Base-by-base conservation (phyloP, 1,140 invertebrate genomes). In the Meteorus sp. region DNA sequence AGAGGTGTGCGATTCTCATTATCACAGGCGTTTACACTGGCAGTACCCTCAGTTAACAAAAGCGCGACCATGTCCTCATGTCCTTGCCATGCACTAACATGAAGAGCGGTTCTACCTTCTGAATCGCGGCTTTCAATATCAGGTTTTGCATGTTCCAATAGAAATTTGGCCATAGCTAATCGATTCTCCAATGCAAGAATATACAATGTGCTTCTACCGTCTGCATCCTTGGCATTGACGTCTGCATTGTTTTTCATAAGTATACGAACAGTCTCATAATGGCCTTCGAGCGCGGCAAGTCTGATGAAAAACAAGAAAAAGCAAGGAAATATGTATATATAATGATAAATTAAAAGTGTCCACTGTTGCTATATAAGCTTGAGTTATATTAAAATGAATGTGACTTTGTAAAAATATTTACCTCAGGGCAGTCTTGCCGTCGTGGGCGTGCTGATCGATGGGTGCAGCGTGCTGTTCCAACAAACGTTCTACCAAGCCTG, bases 21-120 rank as follows among this genome's bases (percentile, higher is more conserved):
- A 75, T 98, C 95, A 51, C 89, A 88, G 0, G 92, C 91, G 74
- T 97, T 93, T 0, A 96, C 90, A 71, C 89, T 85, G 1, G 93
- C 92, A 43, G 86, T 83, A 31, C 89, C 88, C 73, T 86, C 82
- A 61, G 87, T 86, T 27, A 97, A 82, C 17, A 97, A 80, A 17
- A 95, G 76, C 57, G 90, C 88, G 0, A 95, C 93, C 89, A 97
- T 95, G 53, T 95, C 91, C 1, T 83, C 78, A 72, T 95, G 92
- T 7, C 93, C 93, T 75, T 98, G 94, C 95, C 95, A 97, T 22
- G 93, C 87, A 17, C 93, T 92, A 0, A 97, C 93, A 76, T 97
- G 94, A 27, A 98, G 79, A 0, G 94, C 90, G 2, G 93, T 95
- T 51, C 94, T 85, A 29, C 94, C 94, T 85, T 97, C 94, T 13